A percentile compares a stretch with the other conserved stretches of the same genome.
phyloP scores from a whole-genome alignment of 2,113 vertebrate species.

The Cyanistes caeruleus region DNA sequence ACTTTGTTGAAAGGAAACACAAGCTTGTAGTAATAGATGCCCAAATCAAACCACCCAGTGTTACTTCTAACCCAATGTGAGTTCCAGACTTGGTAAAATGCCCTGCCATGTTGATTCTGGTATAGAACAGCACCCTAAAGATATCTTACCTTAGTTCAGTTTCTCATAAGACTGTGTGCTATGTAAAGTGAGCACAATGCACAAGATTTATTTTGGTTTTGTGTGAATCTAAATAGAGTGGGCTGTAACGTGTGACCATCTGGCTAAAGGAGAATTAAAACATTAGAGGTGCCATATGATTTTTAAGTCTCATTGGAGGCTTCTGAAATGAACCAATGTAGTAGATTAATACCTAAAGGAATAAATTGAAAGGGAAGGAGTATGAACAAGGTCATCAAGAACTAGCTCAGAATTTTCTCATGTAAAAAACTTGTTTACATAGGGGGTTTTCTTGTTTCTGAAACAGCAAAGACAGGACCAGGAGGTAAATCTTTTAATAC shows the following conservation, averaged over 20 bases:
- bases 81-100: background rate
- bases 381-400: background rate
- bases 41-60: background rate
- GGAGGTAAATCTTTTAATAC: background rate
- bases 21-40: background rate
- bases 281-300: background rate
- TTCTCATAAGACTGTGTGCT: background rate
- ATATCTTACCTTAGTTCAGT: background rate
- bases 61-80: background rate
- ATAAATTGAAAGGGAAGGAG: background rate
- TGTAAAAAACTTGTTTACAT: background rate
- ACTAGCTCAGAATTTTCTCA: background rate
- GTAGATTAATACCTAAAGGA: background rate
- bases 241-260: slow-evolving; percentile 15
- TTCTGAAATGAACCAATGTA: background rate
- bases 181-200: background rate
- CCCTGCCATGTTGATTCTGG: background rate
- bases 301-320: background rate
- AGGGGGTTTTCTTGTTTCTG: background rate
- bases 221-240: slow-evolving; percentile 20
- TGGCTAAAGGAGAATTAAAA: slow-evolving; percentile 40
- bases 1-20: background rate
- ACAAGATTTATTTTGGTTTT: background rate
- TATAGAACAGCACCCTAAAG: background rate
- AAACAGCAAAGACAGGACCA: background rate